Conservation (phyloP, 2,797 vertebrate species). For the Cossypha niveicapilla region DNA sequence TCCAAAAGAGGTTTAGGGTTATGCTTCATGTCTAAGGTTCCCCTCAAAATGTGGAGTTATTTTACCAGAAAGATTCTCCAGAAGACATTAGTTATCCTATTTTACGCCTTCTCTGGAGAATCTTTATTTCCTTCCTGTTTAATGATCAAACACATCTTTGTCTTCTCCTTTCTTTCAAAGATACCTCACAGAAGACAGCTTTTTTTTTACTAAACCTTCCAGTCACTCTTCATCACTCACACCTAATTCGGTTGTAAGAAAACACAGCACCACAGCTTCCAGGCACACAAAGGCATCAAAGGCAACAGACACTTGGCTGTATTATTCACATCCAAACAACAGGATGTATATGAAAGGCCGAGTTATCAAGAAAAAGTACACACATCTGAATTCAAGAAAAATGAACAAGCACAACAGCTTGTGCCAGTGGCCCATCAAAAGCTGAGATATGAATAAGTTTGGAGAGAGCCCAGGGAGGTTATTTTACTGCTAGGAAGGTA, state of each 20-base stretch:
- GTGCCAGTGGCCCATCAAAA: background rate
- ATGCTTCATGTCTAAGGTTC: background rate
- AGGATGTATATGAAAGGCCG: background rate
- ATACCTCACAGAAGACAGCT: background rate
- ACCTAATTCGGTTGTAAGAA: background rate
- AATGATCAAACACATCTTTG: background rate
- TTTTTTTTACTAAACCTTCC: background rate
- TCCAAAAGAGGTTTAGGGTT: background rate
- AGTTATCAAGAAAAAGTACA: background rate
- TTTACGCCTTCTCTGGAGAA: background rate
- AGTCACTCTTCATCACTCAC: background rate
- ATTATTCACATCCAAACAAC: background rate
- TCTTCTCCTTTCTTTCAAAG: background rate
- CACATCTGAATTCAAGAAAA: background rate
- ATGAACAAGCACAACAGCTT: background rate
- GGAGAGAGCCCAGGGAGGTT: background rate
- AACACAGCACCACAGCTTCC: background rate
- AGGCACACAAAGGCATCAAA: background rate
- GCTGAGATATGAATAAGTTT: background rate
- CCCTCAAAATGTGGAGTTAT: background rate
- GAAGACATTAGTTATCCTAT: background rate
- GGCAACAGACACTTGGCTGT: background rate
- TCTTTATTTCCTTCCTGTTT: background rate
- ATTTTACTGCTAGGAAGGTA: background rate
- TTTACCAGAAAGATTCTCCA: background rate